A percentile compares a stretch with the other conserved stretches of the same genome.
phyloP scores from a whole-genome alignment of 1,140 invertebrate genomes.

The Philaenus spumarius region DNA sequence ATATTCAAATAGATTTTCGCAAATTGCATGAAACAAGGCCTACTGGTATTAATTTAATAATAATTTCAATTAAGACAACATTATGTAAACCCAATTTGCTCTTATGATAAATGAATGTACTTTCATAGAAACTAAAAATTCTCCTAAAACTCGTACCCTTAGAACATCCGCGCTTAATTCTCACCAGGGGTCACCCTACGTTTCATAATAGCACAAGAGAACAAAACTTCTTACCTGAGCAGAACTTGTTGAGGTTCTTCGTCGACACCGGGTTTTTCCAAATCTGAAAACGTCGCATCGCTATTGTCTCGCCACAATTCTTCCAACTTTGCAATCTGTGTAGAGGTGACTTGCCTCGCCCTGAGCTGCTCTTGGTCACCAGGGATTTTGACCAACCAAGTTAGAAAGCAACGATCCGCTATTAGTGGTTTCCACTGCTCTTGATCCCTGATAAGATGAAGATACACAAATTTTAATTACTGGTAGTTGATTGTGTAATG shows the following conservation, averaged over 20 bases:
- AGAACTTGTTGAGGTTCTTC: slow-evolving; percentile 95
- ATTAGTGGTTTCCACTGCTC: slow-evolving; percentile 99
- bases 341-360: slow-evolving; percentile 90
- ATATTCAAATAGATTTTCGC: too few relatives aligned
- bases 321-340: slow-evolving; percentile 96
- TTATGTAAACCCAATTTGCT: too few relatives aligned
- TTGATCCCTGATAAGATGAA: slow-evolving; percentile 61
- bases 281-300: slow-evolving; percentile 94
- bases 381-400: slow-evolving; percentile 95
- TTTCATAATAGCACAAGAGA: too few relatives aligned
- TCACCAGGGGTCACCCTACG: too few relatives aligned
- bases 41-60: too few relatives aligned
- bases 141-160: too few relatives aligned
- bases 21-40: too few relatives aligned
- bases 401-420: slow-evolving; percentile 88
- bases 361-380: slow-evolving; percentile 92
- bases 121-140: too few relatives aligned
- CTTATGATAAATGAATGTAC: too few relatives aligned
- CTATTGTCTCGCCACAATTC: slow-evolving; percentile 99
- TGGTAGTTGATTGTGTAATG: too few relatives aligned
- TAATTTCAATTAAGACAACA: too few relatives aligned
- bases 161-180: too few relatives aligned
- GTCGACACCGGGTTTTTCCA: slow-evolving; percentile 96
- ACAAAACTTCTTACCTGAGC: slow-evolving; percentile 55
- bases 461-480: background rate